Base-by-base conservation (phyloP, 2,888 invertebrate genomes). In the Acronicta leporina region DNA sequence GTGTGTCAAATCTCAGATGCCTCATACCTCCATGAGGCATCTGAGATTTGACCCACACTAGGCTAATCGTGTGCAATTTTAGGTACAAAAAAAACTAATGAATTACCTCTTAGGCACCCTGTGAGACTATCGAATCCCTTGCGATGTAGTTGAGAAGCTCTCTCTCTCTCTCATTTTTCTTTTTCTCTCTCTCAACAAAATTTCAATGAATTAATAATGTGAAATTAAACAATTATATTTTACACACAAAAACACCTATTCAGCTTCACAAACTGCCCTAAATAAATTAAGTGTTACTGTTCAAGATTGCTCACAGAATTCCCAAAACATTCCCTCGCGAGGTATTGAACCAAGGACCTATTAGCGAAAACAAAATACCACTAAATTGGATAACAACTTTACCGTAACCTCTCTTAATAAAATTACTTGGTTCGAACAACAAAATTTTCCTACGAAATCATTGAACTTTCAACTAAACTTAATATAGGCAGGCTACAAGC, bases 391-490 rank as follows among this genome's bases (percentile, higher is more conserved):
- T 79, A 81, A 79, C 77, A 80, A 83, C 74, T 80, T 82, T 73
- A 79, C 64, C 75, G 81, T 71, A 59, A n/a, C 65, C 68, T 69
- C 69, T 73, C 63, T 68, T 80, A 84, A 86, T 81, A 80, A 80
- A 81, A 82, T 84, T 78, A 85, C 81, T 70, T 74, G 84, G 20
- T 86, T 85, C 82, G 45, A 46, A 35, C 56, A 83, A 83, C 87
- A 87, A 90, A 87, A 90, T 79, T 91, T 87, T 83, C 84, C 84
- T 78, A 83, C 83, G 80, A 83, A 90, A 89, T 90, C 89, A 88
- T 87, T 84, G 81, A 92, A 92, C 86, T 93, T 92, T 91, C 88
- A 57, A 81, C 83, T 68, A 86, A 92, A 92, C 86, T 92, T 92
- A 92, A 93, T 92, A 90, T 91, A 87, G 87, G 85, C 47, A 40